phyloP scores from a whole-genome alignment of 1,140 invertebrate species.

The Campodea augens region DNA sequence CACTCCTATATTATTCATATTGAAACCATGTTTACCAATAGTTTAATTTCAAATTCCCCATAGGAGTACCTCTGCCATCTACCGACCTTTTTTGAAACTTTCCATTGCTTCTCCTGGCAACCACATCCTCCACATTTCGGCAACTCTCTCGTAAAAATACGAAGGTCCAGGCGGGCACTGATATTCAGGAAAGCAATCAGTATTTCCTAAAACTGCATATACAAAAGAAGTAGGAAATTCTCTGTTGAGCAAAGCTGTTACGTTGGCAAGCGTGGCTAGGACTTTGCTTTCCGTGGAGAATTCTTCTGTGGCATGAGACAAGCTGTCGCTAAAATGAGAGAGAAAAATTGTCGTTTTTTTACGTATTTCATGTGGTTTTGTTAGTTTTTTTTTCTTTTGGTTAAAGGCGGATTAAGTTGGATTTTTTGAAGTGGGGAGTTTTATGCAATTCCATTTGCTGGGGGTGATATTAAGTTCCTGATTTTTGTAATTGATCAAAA shows the following conservation, averaged over 20 bases:
- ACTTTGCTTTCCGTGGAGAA: slow-evolving; percentile 34
- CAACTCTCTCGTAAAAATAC: slow-evolving; percentile 32
- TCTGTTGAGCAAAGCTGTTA: slow-evolving; percentile 49
- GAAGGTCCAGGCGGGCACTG: slow-evolving; percentile 10
- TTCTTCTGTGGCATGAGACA: slow-evolving; percentile 25
- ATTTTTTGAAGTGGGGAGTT: too few species aligned
- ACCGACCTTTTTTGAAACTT: slow-evolving; percentile 53
- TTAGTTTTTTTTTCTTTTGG: background rate
- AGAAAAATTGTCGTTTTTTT: background rate
- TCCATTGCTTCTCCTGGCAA: slow-evolving; percentile 52
- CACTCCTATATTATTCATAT: too few species aligned
- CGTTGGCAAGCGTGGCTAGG: slow-evolving; percentile 46
- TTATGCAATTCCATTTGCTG: too few species aligned
- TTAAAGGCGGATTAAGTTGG: background rate
- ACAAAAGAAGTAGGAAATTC: slow-evolving; percentile 64
- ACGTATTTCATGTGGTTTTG: background rate
- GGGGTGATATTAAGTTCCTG: too few species aligned
- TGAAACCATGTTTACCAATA: too few species aligned
- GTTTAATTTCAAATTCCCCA: too few species aligned
- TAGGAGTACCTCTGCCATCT: too few species aligned
- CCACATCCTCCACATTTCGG: slow-evolving; percentile 58
- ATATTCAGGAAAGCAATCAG: slow-evolving; percentile 33
- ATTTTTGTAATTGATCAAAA: too few species aligned
- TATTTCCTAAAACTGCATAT: slow-evolving; percentile 60
- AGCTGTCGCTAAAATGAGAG: slow-evolving; percentile 35